Base-by-base conservation (phyloP, 1,140 invertebrate genomes). In the Melanaphis sacchari region DNA sequence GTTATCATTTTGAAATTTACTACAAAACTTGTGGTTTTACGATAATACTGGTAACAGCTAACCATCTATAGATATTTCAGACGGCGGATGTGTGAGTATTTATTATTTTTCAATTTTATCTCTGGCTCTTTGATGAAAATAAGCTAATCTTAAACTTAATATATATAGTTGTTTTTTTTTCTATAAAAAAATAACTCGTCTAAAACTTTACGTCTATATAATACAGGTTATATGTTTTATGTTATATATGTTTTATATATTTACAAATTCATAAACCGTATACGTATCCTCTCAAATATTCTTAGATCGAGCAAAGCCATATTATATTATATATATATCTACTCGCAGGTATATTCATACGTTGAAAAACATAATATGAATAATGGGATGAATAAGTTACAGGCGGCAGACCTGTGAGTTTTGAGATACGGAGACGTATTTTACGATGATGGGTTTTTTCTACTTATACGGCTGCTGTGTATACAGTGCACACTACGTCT, bases 331-430 rank as follows among this genome's bases (percentile, higher is more conserved):
- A 49, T n/a, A 46, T n/a, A 52, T 26, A 88, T 18, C 26, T 52
- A 52, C n/a, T 7, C 31, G 3, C 43, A 43, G 85, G 41, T 38
- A 40, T 88, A 36, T 52, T 26, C 87, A 4, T 88, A 2, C 46
- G 21, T 38, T 22, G 87, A n/a, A 38, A 88, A 89, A 89, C 87
- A 40, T 89, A 89, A 89, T 89, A 89, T 54, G 87, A 89, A 89
- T 89, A 54, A 89, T 41, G 52, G 87, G 46, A 89, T 89, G 36
- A 89, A 87, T 87, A 87, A 87, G 85, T 87, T 49, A 87, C 41
- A 31, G 43, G 43, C n/a, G 85, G 43, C 31, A 36, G 24, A 89
- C 87, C 87, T 52, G 46, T 8, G 46, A 89, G 36, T 89, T 54
- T 52, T 89, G 87, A 89, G 87, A 89, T 89, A 41, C n/a, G 46